Conservation (phyloP, 2,113 vertebrate genomes). For the Psilopsiagon aymara region DNA sequence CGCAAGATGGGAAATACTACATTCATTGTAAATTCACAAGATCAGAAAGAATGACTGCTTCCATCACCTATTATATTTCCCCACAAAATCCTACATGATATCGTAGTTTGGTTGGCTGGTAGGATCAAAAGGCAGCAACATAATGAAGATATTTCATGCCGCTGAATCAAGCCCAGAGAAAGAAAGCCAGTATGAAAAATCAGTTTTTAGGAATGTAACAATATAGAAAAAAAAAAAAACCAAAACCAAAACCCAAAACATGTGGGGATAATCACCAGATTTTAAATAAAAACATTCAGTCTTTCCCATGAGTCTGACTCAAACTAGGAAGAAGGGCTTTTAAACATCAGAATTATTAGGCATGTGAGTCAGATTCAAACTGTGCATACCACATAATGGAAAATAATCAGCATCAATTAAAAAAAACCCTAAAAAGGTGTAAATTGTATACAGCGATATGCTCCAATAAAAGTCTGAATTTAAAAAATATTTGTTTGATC, state of each 20-base stretch:
- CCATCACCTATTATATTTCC: background rate
- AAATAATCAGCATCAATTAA: background rate
- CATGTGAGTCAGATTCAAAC: background rate
- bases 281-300: background rate
- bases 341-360: background rate
- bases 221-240: background rate
- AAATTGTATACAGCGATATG: background rate
- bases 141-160: slow-evolving; percentile 2
- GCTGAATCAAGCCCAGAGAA: background rate
- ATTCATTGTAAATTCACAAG: background rate
- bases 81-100: background rate
- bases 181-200: background rate
- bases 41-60: background rate
- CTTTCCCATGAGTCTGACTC: background rate
- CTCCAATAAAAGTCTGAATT: background rate
- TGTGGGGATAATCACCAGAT: background rate
- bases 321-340: background rate
- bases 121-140: background rate
- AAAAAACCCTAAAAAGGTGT: background rate
- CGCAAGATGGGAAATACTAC: background rate
- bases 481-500: background rate
- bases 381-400: background rate
- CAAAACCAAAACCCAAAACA: background rate
- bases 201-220: background rate
- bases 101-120: background rate